A percentile compares a stretch with the other conserved stretches of the same genome.
phyloP scores from a whole-genome alignment of 2,113 vertebrate species.

The Sialia sialis region DNA sequence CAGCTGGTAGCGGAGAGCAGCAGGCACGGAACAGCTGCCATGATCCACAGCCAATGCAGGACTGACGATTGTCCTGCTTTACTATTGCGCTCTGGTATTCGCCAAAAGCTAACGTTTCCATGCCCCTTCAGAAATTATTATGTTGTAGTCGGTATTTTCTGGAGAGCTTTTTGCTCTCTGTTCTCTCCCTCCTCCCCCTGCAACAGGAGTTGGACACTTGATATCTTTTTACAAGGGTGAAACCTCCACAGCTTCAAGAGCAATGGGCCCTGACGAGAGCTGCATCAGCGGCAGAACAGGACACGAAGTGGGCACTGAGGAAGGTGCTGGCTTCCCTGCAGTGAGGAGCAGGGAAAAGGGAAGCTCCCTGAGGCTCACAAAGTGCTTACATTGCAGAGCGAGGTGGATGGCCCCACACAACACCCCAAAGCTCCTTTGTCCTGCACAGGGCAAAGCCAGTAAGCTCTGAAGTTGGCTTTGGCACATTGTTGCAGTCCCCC shows the following conservation, averaged over 20 bases:
- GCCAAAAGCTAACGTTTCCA: neutral
- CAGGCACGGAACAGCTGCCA: accelerated
- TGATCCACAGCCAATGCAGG: accelerated
- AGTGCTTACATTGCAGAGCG: accelerated
- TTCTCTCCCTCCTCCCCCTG: neutral
- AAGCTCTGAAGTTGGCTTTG: neutral
- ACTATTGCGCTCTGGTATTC: neutral
- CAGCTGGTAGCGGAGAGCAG: accelerated
- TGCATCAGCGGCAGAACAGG: neutral
- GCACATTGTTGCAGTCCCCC: neutral
- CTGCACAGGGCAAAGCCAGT: neutral
- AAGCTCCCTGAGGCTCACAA: neutral
- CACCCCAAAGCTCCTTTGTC: neutral
- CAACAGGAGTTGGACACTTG: neutral
- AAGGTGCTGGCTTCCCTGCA: neutral
- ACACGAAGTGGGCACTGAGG: neutral
- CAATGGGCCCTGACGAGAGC: accelerated
- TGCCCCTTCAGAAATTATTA: neutral
- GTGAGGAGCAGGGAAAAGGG: neutral
- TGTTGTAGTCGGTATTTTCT: neutral
- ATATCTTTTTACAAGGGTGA: neutral
- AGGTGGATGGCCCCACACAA: neutral
- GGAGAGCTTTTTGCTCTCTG: neutral
- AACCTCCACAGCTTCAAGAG: neutral
- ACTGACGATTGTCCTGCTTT: neutral